Evolutionary conservation across 1,140 invertebrate genomes (phyloP).

Genomic region (Colletes gigas): DNA sequence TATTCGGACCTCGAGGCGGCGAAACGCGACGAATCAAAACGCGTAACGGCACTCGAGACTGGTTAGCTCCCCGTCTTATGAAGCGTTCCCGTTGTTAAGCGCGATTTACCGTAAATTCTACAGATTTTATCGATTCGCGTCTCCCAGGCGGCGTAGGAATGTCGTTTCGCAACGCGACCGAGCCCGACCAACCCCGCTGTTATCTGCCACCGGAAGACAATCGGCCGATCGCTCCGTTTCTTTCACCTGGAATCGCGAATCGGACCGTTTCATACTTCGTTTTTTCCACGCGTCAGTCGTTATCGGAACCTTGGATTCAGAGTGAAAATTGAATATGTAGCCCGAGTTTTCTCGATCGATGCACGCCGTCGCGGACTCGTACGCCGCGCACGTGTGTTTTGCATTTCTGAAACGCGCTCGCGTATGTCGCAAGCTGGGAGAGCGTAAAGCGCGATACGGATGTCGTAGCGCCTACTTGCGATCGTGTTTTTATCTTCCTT

Average conservation of each 20-base stretch:
- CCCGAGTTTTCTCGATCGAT: constrained; percentile 16
- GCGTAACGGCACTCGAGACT: constrained; percentile 39
- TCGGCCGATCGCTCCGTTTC: constrained; percentile 5
- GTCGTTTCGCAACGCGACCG: constrained; percentile 36
- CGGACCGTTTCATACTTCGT: no score
- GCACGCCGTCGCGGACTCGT: neutral
- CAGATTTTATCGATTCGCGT: constrained; percentile 47
- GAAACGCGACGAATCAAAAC: constrained; percentile 25
- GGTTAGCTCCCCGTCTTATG: neutral
- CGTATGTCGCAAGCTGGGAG: constrained; percentile 29
- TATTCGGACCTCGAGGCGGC: no score
- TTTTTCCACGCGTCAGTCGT: constrained; percentile 2
- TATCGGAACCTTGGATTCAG: constrained; percentile 33
- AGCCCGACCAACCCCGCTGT: constrained; percentile 3
- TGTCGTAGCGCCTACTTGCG: constrained; percentile 27
- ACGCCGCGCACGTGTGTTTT: constrained; percentile 31
- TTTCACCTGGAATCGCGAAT: neutral
- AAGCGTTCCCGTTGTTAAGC: constrained; percentile 47
- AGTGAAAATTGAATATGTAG: constrained; percentile 38
- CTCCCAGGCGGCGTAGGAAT: constrained; percentile 40
- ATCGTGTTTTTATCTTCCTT: constrained; percentile 17
- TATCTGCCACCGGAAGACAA: constrained; percentile 33
- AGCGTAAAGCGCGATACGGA: constrained; percentile 19
- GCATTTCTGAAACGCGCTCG: constrained; percentile 41
- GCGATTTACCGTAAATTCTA: constrained; percentile 52